Evolutionary conservation across 2,797 vertebrate species (phyloP).

Genomic region (Huso huso): DNA sequence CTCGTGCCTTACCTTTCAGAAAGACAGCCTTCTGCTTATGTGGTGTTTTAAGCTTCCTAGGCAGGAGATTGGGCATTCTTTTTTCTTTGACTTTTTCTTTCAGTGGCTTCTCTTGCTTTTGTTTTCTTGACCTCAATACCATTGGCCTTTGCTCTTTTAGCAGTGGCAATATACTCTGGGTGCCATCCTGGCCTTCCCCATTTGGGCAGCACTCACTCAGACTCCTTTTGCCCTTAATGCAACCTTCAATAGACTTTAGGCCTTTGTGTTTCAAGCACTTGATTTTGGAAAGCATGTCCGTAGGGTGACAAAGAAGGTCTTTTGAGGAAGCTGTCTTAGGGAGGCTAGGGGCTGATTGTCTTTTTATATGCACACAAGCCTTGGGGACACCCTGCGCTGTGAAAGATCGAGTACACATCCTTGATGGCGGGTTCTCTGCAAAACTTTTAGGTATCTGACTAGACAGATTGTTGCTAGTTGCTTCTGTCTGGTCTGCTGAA

Average conservation of each 20-base stretch:
- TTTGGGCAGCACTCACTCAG: slow-evolving; percentile 21
- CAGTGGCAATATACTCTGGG: slow-evolving; percentile 14
- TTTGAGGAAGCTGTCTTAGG: slow-evolving; percentile 35
- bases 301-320: slow-evolving; percentile 55
- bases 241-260: slow-evolving; percentile 38
- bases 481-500: slow-evolving; percentile 57
- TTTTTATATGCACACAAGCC: slow-evolving; percentile 57
- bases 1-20: slow-evolving; percentile 29
- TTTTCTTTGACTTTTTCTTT: slow-evolving; percentile 67
- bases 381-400: slow-evolving; percentile 66
- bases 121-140: slow-evolving; percentile 86
- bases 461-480: slow-evolving; percentile 48
- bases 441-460: slow-evolving; percentile 65
- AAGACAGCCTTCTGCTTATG: slow-evolving; percentile 45
- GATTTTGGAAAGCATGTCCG: slow-evolving; percentile 57
- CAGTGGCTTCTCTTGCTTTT: slow-evolving; percentile 67
- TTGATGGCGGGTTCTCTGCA: slow-evolving; percentile 66
- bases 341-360: slow-evolving; percentile 49
- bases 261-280: slow-evolving; percentile 62
- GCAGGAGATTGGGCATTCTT: slow-evolving; percentile 41
- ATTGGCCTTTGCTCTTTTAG: slow-evolving; percentile 78
- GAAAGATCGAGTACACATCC: slow-evolving; percentile 94
- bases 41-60: slow-evolving; percentile 52
- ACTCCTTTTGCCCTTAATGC: slow-evolving; percentile 35
- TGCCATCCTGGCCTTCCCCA: no score